phyloP scores from a whole-genome alignment of 2,888 invertebrate species.

The Argynnis bischoffii region DNA sequence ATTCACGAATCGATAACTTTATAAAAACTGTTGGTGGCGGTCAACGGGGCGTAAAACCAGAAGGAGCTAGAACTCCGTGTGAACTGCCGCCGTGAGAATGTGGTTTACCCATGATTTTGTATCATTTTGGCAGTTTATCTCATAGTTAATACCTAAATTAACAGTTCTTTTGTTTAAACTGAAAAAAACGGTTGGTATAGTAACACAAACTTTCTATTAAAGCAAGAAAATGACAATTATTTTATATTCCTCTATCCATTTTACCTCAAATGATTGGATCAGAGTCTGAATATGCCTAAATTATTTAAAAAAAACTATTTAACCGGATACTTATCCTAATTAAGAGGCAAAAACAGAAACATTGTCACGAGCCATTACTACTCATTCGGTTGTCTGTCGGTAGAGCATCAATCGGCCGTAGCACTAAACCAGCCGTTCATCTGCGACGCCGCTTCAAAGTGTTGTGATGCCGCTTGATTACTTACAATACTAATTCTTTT shows the following conservation, averaged over 20 bases:
- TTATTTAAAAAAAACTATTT: slow-evolving; percentile 35
- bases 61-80: slow-evolving; percentile 69
- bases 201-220: no score
- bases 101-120: slow-evolving; percentile 49
- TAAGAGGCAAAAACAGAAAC: slow-evolving; percentile 69
- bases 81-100: slow-evolving; percentile 70
- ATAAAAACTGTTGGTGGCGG: slow-evolving; percentile 48
- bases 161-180: neutral
- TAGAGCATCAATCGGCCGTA: slow-evolving; percentile 62
- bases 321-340: slow-evolving; percentile 72
- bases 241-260: neutral
- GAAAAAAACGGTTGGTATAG: no score
- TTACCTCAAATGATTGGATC: slow-evolving; percentile 2
- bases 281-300: neutral
- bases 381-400: slow-evolving; percentile 53
- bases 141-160: neutral
- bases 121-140: slow-evolving; percentile 22
- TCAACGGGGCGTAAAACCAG: slow-evolving; percentile 77
- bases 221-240: no score
- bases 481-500: slow-evolving; percentile 24
- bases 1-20: slow-evolving; percentile 48
- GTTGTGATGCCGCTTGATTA: slow-evolving; percentile 38
- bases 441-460: slow-evolving; percentile 50
- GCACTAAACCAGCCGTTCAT: slow-evolving; percentile 66
- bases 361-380: slow-evolving; percentile 67